These are phyloP conservation scores for Cepphus grylle DNA, from an alignment of 2,113 vertebrate genomes.

Conservation along the genomic window DNA sequence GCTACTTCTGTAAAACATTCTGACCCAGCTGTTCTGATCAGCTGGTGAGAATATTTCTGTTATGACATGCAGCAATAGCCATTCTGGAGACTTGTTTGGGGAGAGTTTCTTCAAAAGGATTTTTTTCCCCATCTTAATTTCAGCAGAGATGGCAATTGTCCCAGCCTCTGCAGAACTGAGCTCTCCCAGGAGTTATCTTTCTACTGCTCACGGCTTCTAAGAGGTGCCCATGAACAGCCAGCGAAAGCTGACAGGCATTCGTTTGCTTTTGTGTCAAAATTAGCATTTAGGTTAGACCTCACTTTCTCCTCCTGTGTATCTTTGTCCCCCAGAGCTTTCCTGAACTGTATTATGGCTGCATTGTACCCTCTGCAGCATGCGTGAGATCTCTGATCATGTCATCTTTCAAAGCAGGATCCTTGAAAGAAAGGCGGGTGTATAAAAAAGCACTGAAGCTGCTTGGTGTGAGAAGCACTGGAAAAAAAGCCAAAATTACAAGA, in stretches of 20 bases:
- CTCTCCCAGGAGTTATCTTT: neutral
- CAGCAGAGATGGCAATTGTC: neutral
- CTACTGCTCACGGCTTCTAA: neutral
- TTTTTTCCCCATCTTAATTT: neutral
- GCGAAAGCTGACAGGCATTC: neutral
- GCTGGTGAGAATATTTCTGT: neutral
- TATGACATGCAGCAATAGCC: neutral
- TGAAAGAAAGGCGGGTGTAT: constrained; percentile 50
- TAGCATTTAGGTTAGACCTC: neutral
- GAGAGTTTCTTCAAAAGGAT: neutral
- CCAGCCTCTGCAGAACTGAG: neutral
- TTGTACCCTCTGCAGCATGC: neutral
- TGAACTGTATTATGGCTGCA: neutral
- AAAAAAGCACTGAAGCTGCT: constrained; percentile 57
- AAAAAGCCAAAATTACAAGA: neutral
- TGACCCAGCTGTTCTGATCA: neutral
- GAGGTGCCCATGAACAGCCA: neutral
- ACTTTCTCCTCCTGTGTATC: neutral
- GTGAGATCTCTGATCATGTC: neutral
- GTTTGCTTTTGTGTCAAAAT: neutral
- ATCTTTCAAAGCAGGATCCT: constrained; percentile 38
- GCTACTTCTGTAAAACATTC: neutral
- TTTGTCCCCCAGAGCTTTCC: neutral
- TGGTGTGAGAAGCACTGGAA: neutral
- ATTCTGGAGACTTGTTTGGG: neutral